A percentile compares a stretch with the other conserved stretches of the same genome.
Conservation (phyloP, 1,140 invertebrate genomes). For the Drosophila hydei region DNA sequence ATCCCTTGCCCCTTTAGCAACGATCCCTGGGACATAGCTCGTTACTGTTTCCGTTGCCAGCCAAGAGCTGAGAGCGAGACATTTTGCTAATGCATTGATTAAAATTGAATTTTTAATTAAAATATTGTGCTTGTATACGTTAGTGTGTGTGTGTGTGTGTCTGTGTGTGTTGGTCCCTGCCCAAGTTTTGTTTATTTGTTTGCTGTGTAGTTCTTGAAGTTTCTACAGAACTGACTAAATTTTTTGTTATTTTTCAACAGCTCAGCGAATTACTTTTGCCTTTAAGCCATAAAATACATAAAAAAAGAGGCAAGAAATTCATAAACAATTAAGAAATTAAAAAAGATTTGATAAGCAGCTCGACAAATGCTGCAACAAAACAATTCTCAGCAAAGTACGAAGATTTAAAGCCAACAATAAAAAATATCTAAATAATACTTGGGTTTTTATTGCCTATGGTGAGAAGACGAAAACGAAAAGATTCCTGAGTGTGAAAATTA, state of each 20-base stretch:
- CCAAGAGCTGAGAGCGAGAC: constrained; percentile 69
- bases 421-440: too few species aligned
- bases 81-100: constrained; percentile 83
- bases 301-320: neutral
- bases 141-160: constrained; percentile 15
- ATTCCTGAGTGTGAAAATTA: too few species aligned
- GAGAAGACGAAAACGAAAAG: too few species aligned
- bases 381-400: too few species aligned
- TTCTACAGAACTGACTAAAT: constrained; percentile 2
- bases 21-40: constrained; percentile 31
- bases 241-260: constrained; percentile 14
- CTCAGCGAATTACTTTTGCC: constrained; percentile 29
- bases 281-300: neutral
- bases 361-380: too few species aligned
- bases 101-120: constrained; percentile 84
- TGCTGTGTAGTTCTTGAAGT: constrained; percentile 24
- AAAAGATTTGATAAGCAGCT: neutral
- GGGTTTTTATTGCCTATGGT: too few species aligned
- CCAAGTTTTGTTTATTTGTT: constrained; percentile 21
- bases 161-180: constrained; percentile 24
- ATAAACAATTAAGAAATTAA: neutral
- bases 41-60: constrained; percentile 60
- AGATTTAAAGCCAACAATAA: too few species aligned
- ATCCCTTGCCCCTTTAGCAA: neutral
- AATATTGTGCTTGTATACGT: constrained; percentile 57